Percentiles rank a stretch among this genome's conserved stretches.
These are phyloP conservation scores for Hippocampus mohnikei DNA, from an alignment of 2,113 vertebrate species.

Conservation along the genomic window DNA sequence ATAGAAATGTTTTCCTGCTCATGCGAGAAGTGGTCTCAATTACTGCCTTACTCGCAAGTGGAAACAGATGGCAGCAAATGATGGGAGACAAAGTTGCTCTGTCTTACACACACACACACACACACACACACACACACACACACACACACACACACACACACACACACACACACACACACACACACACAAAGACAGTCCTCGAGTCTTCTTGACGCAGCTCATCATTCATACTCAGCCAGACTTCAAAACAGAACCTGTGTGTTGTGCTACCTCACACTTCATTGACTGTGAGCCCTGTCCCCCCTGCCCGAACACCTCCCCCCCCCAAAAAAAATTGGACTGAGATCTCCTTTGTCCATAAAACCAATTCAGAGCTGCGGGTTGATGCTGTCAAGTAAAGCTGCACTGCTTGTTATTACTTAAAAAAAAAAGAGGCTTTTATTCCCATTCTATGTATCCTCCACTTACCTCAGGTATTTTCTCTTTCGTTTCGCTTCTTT, in stretches of 20 bases:
- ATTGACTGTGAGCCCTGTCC: constrained; percentile 51
- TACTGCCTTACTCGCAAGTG: constrained; percentile 72
- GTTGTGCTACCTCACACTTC: constrained; percentile 40
- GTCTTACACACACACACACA: constrained; percentile 52
- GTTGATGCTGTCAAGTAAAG: constrained; percentile 20
- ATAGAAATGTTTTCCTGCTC: constrained; percentile 74
- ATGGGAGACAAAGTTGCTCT: constrained; percentile 71
- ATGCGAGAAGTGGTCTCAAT: constrained; percentile 76
- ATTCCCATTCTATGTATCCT: background rate
- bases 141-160: constrained; percentile 12
- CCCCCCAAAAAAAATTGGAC: constrained; percentile 24
- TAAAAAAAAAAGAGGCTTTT: constrained; percentile 4
- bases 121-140: background rate
- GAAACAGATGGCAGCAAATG: constrained; percentile 77
- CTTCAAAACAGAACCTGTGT: constrained; percentile 49
- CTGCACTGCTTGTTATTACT: constrained; percentile 13
- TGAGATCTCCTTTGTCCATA: constrained; percentile 48
- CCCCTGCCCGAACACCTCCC: constrained; percentile 14
- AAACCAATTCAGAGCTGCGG: constrained; percentile 21
- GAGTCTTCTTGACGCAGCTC: constrained; percentile 60
- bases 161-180: constrained; percentile 20
- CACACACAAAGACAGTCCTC: constrained; percentile 49
- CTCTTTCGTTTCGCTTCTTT: background rate
- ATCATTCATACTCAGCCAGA: constrained; percentile 54
- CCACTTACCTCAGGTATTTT: background rate